Evolutionary conservation across 2,113 vertebrate genomes (phyloP).

Genomic region (Elephantulus edwardii): DNA sequence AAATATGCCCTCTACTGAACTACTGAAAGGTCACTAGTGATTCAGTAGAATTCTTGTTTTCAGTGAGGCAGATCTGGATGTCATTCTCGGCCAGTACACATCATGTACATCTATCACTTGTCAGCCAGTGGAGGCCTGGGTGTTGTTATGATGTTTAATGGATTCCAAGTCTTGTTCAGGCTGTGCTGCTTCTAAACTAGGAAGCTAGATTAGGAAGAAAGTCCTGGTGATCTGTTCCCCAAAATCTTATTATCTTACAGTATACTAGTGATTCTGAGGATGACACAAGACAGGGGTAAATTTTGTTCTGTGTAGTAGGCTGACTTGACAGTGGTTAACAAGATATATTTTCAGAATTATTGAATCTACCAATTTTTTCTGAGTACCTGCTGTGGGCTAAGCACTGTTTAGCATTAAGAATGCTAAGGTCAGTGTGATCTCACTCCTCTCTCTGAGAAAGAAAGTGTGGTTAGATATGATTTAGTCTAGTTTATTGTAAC

Average conservation of each 20-base stretch:
- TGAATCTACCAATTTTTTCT: neutral
- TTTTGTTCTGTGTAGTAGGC: neutral
- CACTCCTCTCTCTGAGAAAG: neutral
- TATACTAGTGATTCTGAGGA: neutral
- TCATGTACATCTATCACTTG: too few relatives aligned
- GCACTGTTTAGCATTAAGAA: too few relatives aligned
- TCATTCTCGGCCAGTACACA: neutral
- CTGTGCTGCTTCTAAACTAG: neutral
- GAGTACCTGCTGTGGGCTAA: too few relatives aligned
- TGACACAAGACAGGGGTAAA: neutral
- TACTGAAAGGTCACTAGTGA: neutral
- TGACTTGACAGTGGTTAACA: neutral
- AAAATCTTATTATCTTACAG: neutral
- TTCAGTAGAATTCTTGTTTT: neutral
- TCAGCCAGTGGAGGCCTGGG: neutral
- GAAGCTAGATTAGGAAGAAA: neutral
- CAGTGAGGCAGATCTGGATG: neutral
- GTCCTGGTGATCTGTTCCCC: neutral
- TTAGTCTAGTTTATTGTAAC: neutral
- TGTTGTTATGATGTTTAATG: neutral
- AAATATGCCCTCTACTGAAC: neutral
- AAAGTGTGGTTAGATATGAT: neutral
- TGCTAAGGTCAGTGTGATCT: too few relatives aligned
- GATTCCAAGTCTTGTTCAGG: neutral
- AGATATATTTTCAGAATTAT: neutral